Evolutionary conservation across 2,888 invertebrate genomes (phyloP).

Genomic region (Isotomurus palustris): DNA sequence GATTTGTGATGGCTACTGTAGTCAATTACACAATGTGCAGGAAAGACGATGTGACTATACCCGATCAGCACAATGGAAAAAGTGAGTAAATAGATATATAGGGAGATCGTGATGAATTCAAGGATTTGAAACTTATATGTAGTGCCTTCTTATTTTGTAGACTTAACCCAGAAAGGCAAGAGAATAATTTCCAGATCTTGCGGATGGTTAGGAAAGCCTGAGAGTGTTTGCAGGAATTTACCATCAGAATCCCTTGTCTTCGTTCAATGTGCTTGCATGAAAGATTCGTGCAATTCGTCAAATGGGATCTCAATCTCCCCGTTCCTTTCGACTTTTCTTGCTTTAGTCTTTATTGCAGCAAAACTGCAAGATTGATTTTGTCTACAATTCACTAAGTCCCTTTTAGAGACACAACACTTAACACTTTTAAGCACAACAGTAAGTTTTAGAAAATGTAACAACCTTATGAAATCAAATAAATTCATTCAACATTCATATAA

Average conservation of each 20-base stretch:
- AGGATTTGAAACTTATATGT: background rate
- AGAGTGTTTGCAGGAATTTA: constrained; percentile 12
- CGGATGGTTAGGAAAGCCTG: constrained; percentile 23
- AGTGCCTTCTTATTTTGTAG: background rate
- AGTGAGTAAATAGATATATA: too few relatives aligned
- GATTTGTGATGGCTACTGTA: background rate
- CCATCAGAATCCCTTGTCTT: constrained; percentile 4
- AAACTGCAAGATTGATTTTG: too few relatives aligned
- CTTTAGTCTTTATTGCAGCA: too few relatives aligned
- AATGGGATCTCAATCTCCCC: too few relatives aligned
- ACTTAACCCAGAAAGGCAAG: background rate
- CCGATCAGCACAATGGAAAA: constrained; percentile 23
- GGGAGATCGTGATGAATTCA: background rate
- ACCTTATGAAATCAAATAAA: too few relatives aligned
- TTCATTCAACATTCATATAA: too few relatives aligned
- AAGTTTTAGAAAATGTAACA: too few relatives aligned
- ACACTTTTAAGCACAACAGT: too few relatives aligned
- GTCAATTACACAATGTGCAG: constrained; percentile 17
- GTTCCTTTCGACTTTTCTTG: too few relatives aligned
- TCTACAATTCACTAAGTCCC: too few relatives aligned
- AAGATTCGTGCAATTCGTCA: constrained; percentile 15
- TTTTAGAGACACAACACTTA: too few relatives aligned
- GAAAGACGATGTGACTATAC: constrained; percentile 13
- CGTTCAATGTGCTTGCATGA: constrained; percentile 7
- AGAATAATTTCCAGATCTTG: constrained; percentile 26